Evolutionary conservation across 1,140 invertebrate genomes (phyloP), one percentile per base, ranked within the genome.

Genomic region (Eciton burchellii): DNA sequence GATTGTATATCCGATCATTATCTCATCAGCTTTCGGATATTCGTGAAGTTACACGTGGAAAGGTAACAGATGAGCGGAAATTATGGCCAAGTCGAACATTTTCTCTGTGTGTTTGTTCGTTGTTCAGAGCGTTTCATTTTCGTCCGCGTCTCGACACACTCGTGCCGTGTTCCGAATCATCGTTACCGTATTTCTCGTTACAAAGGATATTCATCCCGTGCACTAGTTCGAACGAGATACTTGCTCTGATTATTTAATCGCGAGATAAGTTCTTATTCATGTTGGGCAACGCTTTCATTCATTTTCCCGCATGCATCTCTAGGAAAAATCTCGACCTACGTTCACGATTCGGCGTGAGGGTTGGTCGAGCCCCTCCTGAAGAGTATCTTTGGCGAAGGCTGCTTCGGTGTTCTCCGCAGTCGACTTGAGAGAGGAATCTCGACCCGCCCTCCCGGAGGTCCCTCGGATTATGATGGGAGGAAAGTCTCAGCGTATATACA

Each of bases 291-390:
- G 35, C 49, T 56, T 70, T 70, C 74, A 79, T 79, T 79, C 74
- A 79, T 68, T 79, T 79, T 79, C 49, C 14, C 49, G 63, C 74
- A 19, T 56, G 11, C 35, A 24, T 19, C n/a, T 29, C 43, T 3
- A 21, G 16, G 54, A 49, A 84, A 65, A 87, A 87, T 87, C 86
- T 87, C 86, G 86, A 87, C 86, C 86, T 87, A 87, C 82, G 85
- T 86, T 86, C 71, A 86, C 77, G 77, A 63, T 29, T 26, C 70
- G 84, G 52, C 62, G 6, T 35, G 35, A 35, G 35, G 68, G 63
- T 41, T 35, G 35, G 35, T 35, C 35, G 62, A 43, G 16, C 26
- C 70, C 65, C 72, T 86, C 79, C 79, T 81, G 79, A 66, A 81
- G 83, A 86, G 52, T 68, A 54, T 86, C 70, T 56, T 71, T 71